Evolutionary conservation across 2,113 vertebrate genomes (phyloP).

Genomic region (Scopus umbretta): DNA sequence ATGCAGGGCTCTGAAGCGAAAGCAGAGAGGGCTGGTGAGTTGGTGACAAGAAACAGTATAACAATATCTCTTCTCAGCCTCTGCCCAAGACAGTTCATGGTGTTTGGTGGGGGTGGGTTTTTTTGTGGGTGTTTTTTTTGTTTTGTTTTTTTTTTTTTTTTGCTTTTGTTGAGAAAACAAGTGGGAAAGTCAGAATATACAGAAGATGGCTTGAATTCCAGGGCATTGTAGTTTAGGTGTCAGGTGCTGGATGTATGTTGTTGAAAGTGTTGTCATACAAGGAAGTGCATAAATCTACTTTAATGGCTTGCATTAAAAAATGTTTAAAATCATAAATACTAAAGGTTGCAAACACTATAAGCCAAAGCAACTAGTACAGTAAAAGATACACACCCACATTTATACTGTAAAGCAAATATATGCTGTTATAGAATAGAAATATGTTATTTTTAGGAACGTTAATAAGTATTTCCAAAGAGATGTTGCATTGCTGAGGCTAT

Average conservation of each 20-base stretch:
- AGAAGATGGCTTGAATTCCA: neutral
- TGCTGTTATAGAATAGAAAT: neutral
- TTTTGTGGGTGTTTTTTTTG: neutral
- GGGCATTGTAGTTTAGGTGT: neutral
- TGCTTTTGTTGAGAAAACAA: neutral
- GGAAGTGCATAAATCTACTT: neutral
- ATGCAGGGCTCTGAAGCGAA: neutral
- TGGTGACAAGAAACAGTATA: neutral
- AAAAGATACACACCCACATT: neutral
- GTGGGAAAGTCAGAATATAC: neutral
- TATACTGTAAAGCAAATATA: neutral
- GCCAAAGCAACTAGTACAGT: neutral
- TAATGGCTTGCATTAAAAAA: neutral
- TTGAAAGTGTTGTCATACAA: neutral
- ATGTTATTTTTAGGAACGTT: neutral
- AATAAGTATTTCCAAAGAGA: neutral
- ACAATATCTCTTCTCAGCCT: neutral
- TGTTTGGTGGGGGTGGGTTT: neutral
- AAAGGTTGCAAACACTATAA: neutral
- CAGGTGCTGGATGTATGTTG: neutral
- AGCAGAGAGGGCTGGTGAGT: neutral
- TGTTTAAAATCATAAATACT: constrained; percentile 22
- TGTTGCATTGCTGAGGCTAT: neutral
- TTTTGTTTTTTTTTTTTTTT: neutral
- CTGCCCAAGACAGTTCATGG: neutral